These are phyloP conservation scores for Zapus hudsonius DNA, from an alignment of 2,113 vertebrate genomes.

Conservation along the genomic window DNA sequence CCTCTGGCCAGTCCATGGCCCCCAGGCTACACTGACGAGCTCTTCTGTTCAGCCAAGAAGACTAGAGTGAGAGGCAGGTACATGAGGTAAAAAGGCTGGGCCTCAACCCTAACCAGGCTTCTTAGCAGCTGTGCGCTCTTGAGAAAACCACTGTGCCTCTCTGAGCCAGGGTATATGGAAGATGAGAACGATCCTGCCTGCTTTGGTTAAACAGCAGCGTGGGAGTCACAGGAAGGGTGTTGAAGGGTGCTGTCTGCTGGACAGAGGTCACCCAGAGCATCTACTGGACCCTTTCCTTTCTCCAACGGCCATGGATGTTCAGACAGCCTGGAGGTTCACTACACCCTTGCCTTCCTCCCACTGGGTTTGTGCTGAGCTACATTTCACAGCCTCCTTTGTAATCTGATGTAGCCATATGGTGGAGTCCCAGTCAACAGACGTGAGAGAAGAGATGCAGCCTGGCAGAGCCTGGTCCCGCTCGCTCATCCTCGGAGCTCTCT, in stretches of 20 bases:
- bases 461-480: neutral
- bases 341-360: neutral
- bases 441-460: neutral
- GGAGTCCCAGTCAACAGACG: neutral
- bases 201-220: neutral
- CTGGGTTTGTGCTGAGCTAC: neutral
- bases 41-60: neutral
- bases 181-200: neutral
- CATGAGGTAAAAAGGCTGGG: neutral
- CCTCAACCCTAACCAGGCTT: neutral
- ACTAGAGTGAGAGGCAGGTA: neutral
- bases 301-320: neutral
- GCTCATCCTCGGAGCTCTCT: neutral
- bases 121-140: neutral
- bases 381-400: neutral
- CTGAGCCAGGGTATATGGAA: neutral
- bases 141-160: neutral
- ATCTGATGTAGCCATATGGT: fast-evolving
- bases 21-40: neutral
- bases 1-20: fast-evolving
- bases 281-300: neutral
- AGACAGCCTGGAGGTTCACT: neutral
- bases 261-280: neutral
- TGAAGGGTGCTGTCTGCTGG: neutral
- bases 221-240: neutral